Evolutionary conservation across 1,140 invertebrate species (phyloP).

Genomic region (Vollenhovia emeryi): DNA sequence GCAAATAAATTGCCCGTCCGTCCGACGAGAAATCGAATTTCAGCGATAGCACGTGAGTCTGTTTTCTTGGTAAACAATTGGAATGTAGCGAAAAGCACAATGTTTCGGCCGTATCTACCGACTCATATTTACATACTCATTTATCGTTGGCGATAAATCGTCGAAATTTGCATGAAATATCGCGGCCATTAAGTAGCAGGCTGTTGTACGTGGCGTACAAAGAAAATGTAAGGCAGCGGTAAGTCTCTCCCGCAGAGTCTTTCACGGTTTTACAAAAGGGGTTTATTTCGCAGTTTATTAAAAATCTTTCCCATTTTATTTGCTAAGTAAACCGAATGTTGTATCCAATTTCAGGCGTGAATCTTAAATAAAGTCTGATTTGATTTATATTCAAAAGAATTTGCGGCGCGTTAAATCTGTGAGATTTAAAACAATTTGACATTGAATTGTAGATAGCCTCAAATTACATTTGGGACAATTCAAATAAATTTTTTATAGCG

Average conservation of each 20-base stretch:
- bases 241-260: background rate
- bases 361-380: background rate
- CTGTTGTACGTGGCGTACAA: background rate
- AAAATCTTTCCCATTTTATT: background rate
- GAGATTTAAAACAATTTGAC: background rate
- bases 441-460: background rate
- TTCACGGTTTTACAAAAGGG: background rate
- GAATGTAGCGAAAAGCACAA: background rate
- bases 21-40: constrained; percentile 1
- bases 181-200: background rate
- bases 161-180: constrained; percentile 3
- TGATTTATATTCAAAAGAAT: background rate
- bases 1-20: constrained; percentile 20
- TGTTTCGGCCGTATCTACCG: background rate
- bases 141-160: background rate
- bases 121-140: constrained; percentile 26
- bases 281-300: background rate
- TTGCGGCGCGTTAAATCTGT: background rate
- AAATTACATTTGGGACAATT: background rate
- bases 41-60: background rate
- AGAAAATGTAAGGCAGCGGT: background rate
- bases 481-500: background rate
- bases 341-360: background rate
- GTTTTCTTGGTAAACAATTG: constrained; percentile 33
- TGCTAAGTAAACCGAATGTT: constrained; percentile 3